Evolutionary conservation across 2,113 vertebrate genomes (phyloP).

Genomic region (Galemys pyrenaicus): DNA sequence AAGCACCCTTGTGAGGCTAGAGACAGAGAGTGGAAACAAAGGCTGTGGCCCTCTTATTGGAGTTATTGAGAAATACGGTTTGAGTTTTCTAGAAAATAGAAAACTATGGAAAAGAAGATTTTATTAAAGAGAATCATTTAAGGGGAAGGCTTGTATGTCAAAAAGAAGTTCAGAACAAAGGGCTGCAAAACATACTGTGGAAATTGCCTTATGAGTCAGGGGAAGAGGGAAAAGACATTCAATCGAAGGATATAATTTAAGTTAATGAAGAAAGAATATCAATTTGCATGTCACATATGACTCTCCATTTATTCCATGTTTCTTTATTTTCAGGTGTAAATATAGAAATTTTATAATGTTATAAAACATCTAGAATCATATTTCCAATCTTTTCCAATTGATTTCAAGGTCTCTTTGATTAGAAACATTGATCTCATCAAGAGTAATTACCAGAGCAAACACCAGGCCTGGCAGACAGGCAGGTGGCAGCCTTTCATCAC

Average conservation of each 20-base stretch:
- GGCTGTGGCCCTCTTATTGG: background rate
- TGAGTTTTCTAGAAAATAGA: background rate
- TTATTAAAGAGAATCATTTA: background rate
- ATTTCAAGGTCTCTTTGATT: background rate
- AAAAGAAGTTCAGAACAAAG: background rate
- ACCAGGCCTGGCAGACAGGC: background rate
- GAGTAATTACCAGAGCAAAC: background rate
- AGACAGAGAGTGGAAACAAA: background rate
- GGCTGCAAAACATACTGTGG: background rate
- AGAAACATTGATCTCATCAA: background rate
- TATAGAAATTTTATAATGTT: background rate
- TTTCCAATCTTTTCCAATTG: background rate
- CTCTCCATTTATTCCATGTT: background rate
- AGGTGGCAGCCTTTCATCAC: background rate
- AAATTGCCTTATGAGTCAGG: background rate
- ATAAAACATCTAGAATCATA: background rate
- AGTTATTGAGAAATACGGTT: background rate
- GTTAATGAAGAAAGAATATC: background rate
- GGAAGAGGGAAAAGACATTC: background rate
- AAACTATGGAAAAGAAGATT: background rate
- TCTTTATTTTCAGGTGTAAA: background rate
- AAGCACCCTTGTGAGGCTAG: background rate
- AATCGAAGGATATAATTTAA: background rate
- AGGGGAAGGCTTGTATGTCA: background rate
- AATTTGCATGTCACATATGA: background rate